Conservation (phyloP, 1,140 invertebrate species). For the Palaemon carinicauda region DNA sequence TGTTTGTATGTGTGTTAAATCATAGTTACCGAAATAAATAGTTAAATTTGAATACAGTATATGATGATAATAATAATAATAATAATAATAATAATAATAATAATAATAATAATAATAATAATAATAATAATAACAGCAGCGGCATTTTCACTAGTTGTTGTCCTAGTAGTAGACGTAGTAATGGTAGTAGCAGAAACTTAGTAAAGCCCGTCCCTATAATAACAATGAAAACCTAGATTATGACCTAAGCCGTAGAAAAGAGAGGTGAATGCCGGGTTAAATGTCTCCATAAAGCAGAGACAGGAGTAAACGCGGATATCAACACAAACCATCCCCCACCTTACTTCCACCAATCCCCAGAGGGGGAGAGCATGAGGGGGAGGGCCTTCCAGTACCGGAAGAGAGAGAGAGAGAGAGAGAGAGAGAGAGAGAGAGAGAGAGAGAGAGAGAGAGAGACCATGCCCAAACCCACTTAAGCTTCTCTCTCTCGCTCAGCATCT, state of each 20-base stretch:
- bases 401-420: constrained; percentile 16
- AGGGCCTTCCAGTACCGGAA: neutral
- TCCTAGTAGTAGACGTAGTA: no score
- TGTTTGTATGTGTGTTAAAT: no score
- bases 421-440: constrained; percentile 13
- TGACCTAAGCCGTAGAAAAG: neutral
- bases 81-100: neutral
- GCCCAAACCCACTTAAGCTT: no score
- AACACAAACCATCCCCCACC: no score
- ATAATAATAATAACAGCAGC: neutral
- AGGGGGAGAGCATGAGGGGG: neutral
- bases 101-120: neutral
- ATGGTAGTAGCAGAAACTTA: neutral
- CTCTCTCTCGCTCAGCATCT: no score
- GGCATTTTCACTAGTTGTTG: neutral
- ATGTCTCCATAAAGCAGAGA: no score
- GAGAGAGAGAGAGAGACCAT: no score
- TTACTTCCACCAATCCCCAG: neutral
- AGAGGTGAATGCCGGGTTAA: no score
- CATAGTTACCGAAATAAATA: no score
- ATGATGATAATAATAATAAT: neutral
- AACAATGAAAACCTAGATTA: neutral
- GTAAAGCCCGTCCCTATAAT: neutral
- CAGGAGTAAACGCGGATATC: no score
- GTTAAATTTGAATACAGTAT: no score